Conservation (phyloP, 1,140 invertebrate species). For the Monomorium pharaonis region DNA sequence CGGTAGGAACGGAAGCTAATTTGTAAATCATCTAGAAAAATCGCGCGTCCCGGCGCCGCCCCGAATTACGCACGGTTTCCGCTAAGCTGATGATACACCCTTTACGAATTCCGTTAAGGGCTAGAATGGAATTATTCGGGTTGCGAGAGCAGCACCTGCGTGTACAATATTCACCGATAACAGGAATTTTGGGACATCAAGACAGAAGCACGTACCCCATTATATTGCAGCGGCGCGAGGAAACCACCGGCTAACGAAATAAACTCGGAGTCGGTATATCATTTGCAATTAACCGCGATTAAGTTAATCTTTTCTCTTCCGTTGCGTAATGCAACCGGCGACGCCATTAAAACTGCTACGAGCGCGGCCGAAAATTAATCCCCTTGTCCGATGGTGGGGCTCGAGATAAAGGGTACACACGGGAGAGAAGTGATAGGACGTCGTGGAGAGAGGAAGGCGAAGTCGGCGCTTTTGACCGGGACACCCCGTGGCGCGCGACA, state of each 20-base stretch:
- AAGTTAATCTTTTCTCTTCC: not conserved
- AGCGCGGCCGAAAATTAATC: slow-evolving; percentile 63
- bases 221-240: not conserved
- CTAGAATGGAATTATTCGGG: not conserved
- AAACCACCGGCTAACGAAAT: not conserved
- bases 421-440: slow-evolving; percentile 40
- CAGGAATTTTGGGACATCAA: not conserved
- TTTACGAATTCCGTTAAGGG: not conserved
- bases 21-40: slow-evolving; percentile 71
- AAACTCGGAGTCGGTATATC: not conserved
- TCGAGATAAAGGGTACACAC: slow-evolving; percentile 57
- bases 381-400: slow-evolving; percentile 14
- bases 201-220: not conserved
- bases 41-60: slow-evolving; percentile 46
- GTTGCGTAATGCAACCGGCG: slow-evolving; percentile 67
- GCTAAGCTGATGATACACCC: slow-evolving; percentile 8
- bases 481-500: slow-evolving; percentile 80
- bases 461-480: slow-evolving; percentile 77
- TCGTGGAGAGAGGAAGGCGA: slow-evolving; percentile 58
- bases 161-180: not conserved
- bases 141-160: slow-evolving; percentile 28
- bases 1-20: slow-evolving; percentile 72
- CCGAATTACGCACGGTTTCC: slow-evolving; percentile 44
- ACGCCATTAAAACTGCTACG: slow-evolving; percentile 72
- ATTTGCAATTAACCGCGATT: not conserved